Conservation (phyloP, 2,888 invertebrate genomes). For the Phoronis australis region DNA sequence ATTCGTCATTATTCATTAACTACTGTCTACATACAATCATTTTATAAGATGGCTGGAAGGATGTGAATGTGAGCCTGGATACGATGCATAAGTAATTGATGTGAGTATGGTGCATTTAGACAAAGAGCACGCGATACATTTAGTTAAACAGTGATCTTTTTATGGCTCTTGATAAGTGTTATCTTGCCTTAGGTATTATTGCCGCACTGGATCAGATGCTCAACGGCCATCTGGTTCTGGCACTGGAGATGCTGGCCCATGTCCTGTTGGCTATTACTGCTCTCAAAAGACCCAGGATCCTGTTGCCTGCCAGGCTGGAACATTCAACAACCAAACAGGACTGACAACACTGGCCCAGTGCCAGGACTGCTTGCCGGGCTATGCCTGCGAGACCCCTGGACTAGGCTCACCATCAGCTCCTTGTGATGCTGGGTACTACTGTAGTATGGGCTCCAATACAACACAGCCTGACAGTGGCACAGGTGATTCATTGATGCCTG, state of each 20-base stretch:
- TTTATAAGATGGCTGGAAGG: too few species aligned
- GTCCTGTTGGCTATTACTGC: constrained; percentile 44
- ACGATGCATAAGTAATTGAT: too few species aligned
- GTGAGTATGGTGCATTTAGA: too few species aligned
- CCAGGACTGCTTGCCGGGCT: constrained; percentile 36
- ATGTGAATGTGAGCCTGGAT: too few species aligned
- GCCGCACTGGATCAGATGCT: constrained; percentile 34
- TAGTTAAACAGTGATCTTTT: too few species aligned
- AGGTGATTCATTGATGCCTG: too few species aligned
- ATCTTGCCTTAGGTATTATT: too few species aligned
- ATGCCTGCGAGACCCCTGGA: constrained; percentile 38
- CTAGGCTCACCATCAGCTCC: constrained; percentile 34
- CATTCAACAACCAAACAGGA: constrained; percentile 39
- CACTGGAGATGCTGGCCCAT: constrained; percentile 34
- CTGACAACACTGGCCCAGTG: constrained; percentile 23
- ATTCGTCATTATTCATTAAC: too few species aligned
- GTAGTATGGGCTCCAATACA: constrained; percentile 33
- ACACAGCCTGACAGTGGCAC: too few species aligned
- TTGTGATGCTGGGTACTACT: constrained; percentile 40
- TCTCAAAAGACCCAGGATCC: constrained; percentile 32
- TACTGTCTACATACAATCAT: too few species aligned
- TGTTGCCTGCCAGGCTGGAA: constrained; percentile 37
- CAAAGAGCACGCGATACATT: too few species aligned
- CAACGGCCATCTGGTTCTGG: constrained; percentile 24
- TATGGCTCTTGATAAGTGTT: too few species aligned